Conservation (phyloP, 2,113 vertebrate genomes). For the Vidua chalybeata region DNA sequence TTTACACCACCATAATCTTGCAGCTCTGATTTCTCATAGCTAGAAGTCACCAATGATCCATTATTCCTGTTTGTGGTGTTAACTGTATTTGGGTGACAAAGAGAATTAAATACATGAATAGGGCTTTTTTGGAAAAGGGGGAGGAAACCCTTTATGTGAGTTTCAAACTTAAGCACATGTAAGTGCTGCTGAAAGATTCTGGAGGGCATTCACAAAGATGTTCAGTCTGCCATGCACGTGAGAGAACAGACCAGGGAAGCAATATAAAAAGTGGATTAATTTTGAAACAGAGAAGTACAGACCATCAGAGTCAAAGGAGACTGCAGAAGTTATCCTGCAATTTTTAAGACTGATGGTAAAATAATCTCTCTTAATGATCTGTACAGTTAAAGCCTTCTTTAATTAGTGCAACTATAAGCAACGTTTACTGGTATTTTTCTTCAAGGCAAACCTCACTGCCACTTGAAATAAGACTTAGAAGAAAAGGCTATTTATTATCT, state of each 20-base stretch:
- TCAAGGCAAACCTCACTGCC: constrained; percentile 30
- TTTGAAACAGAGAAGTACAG: background rate
- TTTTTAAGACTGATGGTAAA: background rate
- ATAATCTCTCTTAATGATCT: background rate
- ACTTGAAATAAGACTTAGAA: constrained; percentile 34
- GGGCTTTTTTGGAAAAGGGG: background rate
- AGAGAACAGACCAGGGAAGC: background rate
- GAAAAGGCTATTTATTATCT: background rate
- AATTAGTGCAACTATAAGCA: constrained; percentile 31
- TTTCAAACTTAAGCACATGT: background rate
- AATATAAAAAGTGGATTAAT: background rate
- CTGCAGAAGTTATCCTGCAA: background rate
- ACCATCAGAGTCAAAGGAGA: background rate
- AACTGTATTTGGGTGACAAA: background rate
- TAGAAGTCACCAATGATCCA: background rate
- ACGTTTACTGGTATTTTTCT: background rate
- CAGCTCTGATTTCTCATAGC: background rate
- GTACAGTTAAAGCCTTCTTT: background rate
- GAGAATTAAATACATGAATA: background rate
- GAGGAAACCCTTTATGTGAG: background rate
- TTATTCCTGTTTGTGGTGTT: background rate
- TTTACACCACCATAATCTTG: background rate
- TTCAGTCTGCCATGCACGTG: background rate
- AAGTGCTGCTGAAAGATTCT: background rate
- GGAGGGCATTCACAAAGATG: background rate